phyloP scores from a whole-genome alignment of 2,797 vertebrate species.

The Gymnoscopelus microlampas region DNA sequence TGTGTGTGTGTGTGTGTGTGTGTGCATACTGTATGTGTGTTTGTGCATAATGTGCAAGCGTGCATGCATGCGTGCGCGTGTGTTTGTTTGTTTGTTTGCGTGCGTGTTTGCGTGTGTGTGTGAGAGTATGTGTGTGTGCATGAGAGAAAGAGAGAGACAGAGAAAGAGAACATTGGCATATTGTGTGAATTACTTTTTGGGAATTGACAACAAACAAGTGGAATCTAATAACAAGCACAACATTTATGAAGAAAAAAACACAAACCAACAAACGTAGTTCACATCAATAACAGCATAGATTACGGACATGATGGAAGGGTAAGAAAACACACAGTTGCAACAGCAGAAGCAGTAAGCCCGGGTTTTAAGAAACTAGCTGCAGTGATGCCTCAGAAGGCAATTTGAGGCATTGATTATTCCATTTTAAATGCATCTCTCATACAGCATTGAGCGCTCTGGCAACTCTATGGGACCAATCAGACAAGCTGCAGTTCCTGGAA shows the following conservation, averaged over 20 bases:
- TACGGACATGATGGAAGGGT: neutral
- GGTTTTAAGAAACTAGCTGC: slow-evolving; percentile 17
- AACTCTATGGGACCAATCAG: slow-evolving; percentile 5
- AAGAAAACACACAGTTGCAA: slow-evolving; percentile 9
- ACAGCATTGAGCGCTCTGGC: slow-evolving; percentile 17
- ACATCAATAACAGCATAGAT: slow-evolving; percentile 1
- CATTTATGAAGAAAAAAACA: slow-evolving; percentile 42
- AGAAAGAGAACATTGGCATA: slow-evolving; percentile 22
- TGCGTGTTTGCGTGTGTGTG: neutral
- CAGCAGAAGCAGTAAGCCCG: slow-evolving; percentile 4
- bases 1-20: slow-evolving; percentile 1
- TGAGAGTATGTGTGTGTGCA: slow-evolving; percentile 3
- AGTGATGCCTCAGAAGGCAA: neutral
- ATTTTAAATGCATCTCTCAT: slow-evolving; percentile 32
- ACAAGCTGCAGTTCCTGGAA: slow-evolving; percentile 12
- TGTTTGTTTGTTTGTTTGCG: neutral
- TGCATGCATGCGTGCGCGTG: slow-evolving; percentile 32
- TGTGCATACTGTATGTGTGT: neutral
- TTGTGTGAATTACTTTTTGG: slow-evolving; percentile 17
- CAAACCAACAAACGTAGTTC: slow-evolving; percentile 3
- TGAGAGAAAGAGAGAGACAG: no score
- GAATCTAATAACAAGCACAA: slow-evolving; percentile 47
- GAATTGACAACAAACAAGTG: slow-evolving; percentile 36
- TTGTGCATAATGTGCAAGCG: no score
- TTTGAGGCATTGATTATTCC: slow-evolving; percentile 14